A percentile compares a stretch with the other conserved stretches of the same genome.
These are phyloP conservation scores for Laothoe populi DNA, from an alignment of 2,888 invertebrate species.

Conservation along the genomic window DNA sequence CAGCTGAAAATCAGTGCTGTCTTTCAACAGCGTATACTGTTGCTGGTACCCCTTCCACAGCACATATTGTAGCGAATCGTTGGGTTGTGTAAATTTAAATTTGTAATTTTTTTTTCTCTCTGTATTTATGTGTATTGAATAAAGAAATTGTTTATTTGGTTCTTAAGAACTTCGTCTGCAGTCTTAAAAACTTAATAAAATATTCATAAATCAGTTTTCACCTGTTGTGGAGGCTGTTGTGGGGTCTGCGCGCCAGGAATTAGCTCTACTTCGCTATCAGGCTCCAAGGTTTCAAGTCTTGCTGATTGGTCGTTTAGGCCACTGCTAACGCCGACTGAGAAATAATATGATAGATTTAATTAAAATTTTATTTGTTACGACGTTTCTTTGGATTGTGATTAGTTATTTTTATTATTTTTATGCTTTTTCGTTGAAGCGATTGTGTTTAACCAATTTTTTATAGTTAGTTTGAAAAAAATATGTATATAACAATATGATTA, in stretches of 20 bases:
- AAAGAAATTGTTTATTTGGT: no score
- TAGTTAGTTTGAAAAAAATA: neutral
- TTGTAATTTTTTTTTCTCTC: no score
- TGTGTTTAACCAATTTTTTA: neutral
- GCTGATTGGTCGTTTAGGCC: constrained; percentile 47
- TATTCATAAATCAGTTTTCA: constrained; percentile 35
- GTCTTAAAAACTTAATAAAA: neutral
- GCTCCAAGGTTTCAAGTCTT: constrained; percentile 70
- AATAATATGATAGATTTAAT: neutral
- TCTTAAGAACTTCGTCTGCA: no score
- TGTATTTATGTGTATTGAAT: no score
- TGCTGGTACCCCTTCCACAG: no score
- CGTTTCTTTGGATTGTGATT: no score
- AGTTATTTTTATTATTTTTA: no score
- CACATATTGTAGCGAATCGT: no score
- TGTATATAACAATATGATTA: neutral
- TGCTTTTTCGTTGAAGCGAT: no score
- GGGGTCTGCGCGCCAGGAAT: constrained; percentile 74
- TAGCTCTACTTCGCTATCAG: constrained; percentile 78
- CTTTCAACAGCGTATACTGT: no score
- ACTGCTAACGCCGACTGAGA: constrained; percentile 28
- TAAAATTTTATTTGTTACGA: neutral
- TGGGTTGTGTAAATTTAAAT: no score
- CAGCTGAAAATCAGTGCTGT: no score
- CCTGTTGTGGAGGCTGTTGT: constrained; percentile 76